Conservation (phyloP, 2,113 vertebrate species). For the Lynx canadensis region DNA sequence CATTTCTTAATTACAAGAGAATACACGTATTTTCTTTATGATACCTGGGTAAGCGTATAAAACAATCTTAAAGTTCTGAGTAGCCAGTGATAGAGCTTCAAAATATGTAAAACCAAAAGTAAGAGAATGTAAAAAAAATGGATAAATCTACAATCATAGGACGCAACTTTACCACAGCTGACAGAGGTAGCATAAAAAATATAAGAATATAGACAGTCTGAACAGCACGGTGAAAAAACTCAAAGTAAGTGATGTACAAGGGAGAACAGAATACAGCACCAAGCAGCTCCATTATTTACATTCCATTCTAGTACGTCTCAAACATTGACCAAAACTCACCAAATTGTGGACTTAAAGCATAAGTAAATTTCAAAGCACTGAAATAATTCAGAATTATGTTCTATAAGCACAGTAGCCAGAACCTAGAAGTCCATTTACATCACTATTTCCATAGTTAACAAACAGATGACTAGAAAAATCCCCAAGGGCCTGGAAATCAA, state of each 20-base stretch:
- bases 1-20: background rate
- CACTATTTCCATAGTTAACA: background rate
- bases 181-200: background rate
- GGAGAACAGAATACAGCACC: background rate
- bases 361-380: background rate
- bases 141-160: background rate
- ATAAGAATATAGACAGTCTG: background rate
- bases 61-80: background rate
- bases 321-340: background rate
- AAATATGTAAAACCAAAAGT: background rate
- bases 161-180: background rate
- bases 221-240: background rate
- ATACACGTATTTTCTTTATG: background rate
- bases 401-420: background rate
- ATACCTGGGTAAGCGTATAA: background rate
- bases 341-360: background rate
- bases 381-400: background rate
- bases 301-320: background rate
- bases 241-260: background rate
- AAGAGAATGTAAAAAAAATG: background rate
- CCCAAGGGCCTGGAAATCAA: background rate
- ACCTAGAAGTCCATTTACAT: background rate
- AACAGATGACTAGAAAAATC: background rate
- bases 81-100: background rate
- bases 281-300: fast-evolving